Base-by-base conservation (phyloP, 2,113 vertebrate genomes). In the Pipra filicauda region DNA sequence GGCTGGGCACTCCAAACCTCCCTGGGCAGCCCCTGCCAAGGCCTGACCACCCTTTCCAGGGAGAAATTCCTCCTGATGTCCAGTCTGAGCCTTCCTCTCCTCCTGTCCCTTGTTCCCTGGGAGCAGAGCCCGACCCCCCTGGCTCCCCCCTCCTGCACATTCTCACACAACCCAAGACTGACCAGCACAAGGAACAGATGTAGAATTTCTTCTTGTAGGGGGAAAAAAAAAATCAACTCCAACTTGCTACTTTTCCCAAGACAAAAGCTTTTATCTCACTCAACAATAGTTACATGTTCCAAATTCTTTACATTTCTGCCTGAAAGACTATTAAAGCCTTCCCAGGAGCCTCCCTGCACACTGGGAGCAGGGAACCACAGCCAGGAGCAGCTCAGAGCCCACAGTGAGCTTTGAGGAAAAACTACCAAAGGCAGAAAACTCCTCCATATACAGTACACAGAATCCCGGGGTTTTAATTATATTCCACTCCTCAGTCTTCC, bases 271-370 rank as follows among this genome's bases (percentile, higher is more conserved):
- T 83, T 52, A 31, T 84, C 72, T 86, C 49, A 22, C 67, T 59
- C 65, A 59, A 31, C 58, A 72, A 58, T 2, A 73, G 84, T 11
- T 37, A 37, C 80, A 30, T 28, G 62, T 52, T 62, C 61, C 31
- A 37, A 75, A 94, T 91, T 85, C 89, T 78, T 85, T 5, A 61
- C 84, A 51, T 89, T 91, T 89, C 87, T 91, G 76, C 33, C 33
- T 21, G 23, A 61, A n/a, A 72, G 55, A 12, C 11, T 64, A 89
- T 67, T 8, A 10, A 14, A 83, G 61, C 66, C 49, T 59, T 28
- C 55, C 15, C 33, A 28, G 39, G 51, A n/a, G 31, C 21, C 43
- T 39, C 66, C 41, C 37, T 27, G 43, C 24, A 10, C 65, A 43
- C 20, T 1, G 3, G 52, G 59, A 5, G 24, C 43, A 86, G 46